A percentile compares a stretch with the other conserved stretches of the same genome.
phyloP scores from a whole-genome alignment of 1,140 invertebrate species.

The Caenorhabditis latens region DNA sequence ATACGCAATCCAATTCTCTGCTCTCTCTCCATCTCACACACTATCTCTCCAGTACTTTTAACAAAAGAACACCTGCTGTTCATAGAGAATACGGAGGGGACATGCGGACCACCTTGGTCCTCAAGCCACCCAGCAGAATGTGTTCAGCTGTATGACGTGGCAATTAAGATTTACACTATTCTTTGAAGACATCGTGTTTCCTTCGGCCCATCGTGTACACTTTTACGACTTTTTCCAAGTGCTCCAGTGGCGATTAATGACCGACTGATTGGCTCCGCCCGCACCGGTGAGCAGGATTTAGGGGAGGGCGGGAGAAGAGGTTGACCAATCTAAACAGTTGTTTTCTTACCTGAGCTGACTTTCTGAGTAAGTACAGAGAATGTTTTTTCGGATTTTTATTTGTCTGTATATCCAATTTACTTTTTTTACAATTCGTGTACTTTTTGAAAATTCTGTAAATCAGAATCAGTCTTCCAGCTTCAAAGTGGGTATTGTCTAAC shows the following conservation, averaged over 20 bases:
- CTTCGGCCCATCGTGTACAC: not conserved
- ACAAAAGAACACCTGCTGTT: conserved; percentile 64
- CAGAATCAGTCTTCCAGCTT: no score
- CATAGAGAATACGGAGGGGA: conserved; percentile 62
- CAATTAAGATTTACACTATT: conserved; percentile 48
- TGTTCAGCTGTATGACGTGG: not conserved
- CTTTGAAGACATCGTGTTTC: not conserved
- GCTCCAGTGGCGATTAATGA: conserved; percentile 16
- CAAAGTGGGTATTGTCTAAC: no score
- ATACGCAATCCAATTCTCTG: not conserved
- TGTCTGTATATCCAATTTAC: no score
- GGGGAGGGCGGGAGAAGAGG: not conserved
- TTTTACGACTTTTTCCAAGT: conserved; percentile 31
- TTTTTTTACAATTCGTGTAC: no score
- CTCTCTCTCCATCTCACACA: conserved; percentile 10
- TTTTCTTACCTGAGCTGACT: not conserved
- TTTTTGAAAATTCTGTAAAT: no score
- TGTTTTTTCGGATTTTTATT: no score
- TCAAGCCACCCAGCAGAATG: not conserved
- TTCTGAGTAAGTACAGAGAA: no score
- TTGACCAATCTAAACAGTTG: conserved; percentile 1
- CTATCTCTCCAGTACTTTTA: conserved; percentile 61
- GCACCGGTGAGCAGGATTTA: no score
- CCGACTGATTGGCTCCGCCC: conserved; percentile 45
- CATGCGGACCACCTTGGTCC: not conserved